Percentiles rank a stretch among this genome's conserved stretches.
phyloP scores from a whole-genome alignment of 2,888 invertebrate species.

The Cephus spinipes region DNA sequence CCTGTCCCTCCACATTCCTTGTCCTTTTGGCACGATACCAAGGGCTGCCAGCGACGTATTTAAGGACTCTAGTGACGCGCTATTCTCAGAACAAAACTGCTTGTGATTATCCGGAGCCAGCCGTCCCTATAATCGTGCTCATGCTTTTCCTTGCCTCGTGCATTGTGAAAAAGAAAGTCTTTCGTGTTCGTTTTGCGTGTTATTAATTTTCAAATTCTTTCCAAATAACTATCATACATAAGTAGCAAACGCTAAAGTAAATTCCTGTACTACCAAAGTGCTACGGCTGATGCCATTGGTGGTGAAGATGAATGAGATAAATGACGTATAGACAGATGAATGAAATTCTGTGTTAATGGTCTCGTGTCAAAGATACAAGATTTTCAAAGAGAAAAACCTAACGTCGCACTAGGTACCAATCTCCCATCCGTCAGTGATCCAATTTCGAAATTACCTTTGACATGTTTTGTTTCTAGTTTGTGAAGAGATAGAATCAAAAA shows the following conservation, averaged over 20 bases:
- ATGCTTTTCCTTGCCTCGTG: constrained; percentile 41
- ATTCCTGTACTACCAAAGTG: constrained; percentile 12
- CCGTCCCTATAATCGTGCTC: constrained; percentile 52
- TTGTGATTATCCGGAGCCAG: constrained; percentile 56
- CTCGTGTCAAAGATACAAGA: too few relatives aligned
- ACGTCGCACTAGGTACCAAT: too few relatives aligned
- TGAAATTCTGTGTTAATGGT: too few relatives aligned
- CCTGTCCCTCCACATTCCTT: constrained; percentile 69
- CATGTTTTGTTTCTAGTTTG: too few relatives aligned
- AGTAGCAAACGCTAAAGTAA: not conserved
- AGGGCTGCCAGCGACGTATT: constrained; percentile 66
- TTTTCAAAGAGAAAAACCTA: too few relatives aligned
- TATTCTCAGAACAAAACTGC: constrained; percentile 65
- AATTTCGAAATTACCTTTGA: too few relatives aligned
- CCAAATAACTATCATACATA: not conserved
- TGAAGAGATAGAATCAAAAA: too few relatives aligned
- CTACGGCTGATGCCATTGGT: constrained; percentile 5
- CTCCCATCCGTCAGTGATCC: too few relatives aligned
- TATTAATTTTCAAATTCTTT: not conserved
- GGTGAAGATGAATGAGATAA: constrained; percentile 13
- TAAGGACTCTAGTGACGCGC: constrained; percentile 65
- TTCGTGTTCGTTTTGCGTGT: not conserved
- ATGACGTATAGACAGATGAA: constrained; percentile 11
- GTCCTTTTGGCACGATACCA: constrained; percentile 65
- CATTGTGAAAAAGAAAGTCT: constrained; percentile 4